Percentiles rank a stretch among this genome's conserved stretches.
phyloP scores from a whole-genome alignment of 2,797 vertebrate genomes.

The Notamacropus eugenii region DNA sequence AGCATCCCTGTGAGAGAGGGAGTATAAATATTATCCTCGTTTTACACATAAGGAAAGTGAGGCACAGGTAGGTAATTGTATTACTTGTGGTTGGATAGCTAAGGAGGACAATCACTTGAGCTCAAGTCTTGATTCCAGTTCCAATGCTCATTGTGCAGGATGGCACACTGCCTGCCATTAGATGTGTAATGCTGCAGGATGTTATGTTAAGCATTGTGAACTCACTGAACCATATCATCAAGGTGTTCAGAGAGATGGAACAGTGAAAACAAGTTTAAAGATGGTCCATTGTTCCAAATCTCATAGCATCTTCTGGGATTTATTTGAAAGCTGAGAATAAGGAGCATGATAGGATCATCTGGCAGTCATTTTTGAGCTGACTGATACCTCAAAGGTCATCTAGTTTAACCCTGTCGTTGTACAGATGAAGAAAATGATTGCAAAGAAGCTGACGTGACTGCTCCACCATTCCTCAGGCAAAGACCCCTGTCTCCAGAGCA shows the following conservation, averaged over 20 bases:
- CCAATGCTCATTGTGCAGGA: not conserved
- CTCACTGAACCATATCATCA: not conserved
- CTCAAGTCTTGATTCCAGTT: not conserved
- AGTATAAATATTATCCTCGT: not conserved
- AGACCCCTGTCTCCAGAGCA: not conserved
- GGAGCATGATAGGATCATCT: not conserved
- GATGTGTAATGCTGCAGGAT: not conserved
- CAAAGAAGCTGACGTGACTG: not conserved
- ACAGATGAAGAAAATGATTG: not conserved
- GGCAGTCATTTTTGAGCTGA: not conserved
- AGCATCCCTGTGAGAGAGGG: not conserved
- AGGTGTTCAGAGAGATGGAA: not conserved
- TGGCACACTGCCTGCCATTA: slow-evolving; percentile 3
- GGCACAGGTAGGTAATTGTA: not conserved
- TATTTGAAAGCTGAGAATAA: not conserved
- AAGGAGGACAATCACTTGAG: not conserved
- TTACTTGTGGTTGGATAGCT: not conserved
- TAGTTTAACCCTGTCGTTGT: not conserved
- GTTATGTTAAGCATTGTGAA: not conserved
- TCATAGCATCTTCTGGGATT: slow-evolving; percentile 4
- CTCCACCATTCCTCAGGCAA: not conserved
- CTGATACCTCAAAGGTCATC: not conserved
- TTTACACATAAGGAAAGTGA: not conserved
- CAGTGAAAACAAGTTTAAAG: not conserved
- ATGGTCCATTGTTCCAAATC: not conserved